Base-by-base conservation (phyloP, 2,888 invertebrate species). In the Drosophila meridionalis region DNA sequence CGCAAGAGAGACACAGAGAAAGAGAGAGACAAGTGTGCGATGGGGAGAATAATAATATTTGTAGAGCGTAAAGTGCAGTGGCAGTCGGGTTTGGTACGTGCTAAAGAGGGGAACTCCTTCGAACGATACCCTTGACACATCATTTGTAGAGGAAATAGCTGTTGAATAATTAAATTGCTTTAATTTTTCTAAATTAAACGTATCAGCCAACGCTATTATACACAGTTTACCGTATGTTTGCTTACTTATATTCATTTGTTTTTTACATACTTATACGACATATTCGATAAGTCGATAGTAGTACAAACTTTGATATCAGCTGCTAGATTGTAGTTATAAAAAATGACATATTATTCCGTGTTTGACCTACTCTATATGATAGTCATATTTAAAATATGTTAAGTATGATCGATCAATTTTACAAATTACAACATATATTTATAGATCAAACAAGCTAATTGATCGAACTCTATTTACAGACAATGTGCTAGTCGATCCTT, bases 41-140 rank as follows among this genome's bases (percentile, higher is more conserved):
- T n/a, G 7, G 30, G 14, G 20, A 20, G 20, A 20, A 20, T 20
- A 20, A 20, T 20, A 20, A 47, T 4, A 8, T 28, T 47, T 28
- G 12, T 47, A 36, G 66, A 45, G 62, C 8, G 32, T 20, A 57
- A 70, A 60, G 32, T 67, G 64, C 63, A 77, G 63, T 69, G 62
- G 69, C 73, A 55, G 20, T 12, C 32, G 45, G 12, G 70, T 72
- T 69, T 83, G 60, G 86, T 72, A 69, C 81, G 86, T 76, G 81
- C 75, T 61, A 67, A 56, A 59, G 42, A 55, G 53, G 58, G 42
- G 11, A 69, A 45, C 11, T 28, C 30, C 30, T 12, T 11, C 26
- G 8, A 20, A 8, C 4, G n/a, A 67, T 72, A 65, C 76, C 59
- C 76, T 72, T 4, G 34, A 36, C 9, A 5, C 20, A 20, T 4